A percentile compares a stretch with the other conserved stretches of the same genome.
These are phyloP conservation scores for Myotis lucifugus DNA, from an alignment of 2,113 vertebrate genomes.

Conservation along the genomic window DNA sequence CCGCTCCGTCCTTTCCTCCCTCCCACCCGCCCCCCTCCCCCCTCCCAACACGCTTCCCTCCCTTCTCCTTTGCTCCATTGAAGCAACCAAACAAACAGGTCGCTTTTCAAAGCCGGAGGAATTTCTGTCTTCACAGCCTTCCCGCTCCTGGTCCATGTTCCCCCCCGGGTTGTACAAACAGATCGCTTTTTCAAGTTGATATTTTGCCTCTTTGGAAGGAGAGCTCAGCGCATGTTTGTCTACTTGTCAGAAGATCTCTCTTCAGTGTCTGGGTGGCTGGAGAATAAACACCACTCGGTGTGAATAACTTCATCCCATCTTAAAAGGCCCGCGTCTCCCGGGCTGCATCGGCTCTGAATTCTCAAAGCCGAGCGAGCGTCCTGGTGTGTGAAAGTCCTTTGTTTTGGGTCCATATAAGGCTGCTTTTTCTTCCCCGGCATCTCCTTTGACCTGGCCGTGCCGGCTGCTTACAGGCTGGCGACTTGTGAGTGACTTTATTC, in stretches of 20 bases:
- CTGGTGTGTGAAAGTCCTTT: neutral
- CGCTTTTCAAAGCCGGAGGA: neutral
- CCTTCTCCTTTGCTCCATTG: neutral
- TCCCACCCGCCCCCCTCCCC: neutral
- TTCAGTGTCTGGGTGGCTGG: neutral
- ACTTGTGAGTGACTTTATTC: neutral
- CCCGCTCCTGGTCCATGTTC: neutral
- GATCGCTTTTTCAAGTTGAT: neutral
- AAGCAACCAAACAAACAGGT: neutral
- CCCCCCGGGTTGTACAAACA: neutral
- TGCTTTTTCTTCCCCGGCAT: neutral
- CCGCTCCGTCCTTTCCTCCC: accelerated
- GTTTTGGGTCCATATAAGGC: neutral
- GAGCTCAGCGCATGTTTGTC: neutral
- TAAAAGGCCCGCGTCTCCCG: neutral
- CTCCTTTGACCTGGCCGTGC: neutral
- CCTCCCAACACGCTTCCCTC: neutral
- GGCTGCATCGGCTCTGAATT: neutral
- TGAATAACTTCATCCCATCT: conserved; percentile 4
- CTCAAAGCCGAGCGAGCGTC: neutral
- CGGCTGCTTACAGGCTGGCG: neutral
- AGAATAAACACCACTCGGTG: neutral
- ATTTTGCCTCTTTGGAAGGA: conserved; percentile 36
- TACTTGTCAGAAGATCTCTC: conserved; percentile 34
- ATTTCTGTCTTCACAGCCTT: neutral